A percentile compares a stretch with the other conserved stretches of the same genome.
Conservation (phyloP, 2,113 vertebrate genomes). For the Macquaria australasica region DNA sequence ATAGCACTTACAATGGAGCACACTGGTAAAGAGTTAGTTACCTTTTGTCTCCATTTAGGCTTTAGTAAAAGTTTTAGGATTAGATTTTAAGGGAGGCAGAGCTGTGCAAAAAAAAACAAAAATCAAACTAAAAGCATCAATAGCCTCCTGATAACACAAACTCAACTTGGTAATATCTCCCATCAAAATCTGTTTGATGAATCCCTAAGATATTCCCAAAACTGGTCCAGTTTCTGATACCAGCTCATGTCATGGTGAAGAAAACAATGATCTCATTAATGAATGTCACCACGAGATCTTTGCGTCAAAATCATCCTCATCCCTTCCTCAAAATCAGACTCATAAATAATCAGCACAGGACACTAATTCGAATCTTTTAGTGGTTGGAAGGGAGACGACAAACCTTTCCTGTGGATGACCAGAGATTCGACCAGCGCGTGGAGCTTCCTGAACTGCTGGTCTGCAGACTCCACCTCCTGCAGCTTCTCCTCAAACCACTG, state of each 20-base stretch:
- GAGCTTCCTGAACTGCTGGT: constrained; percentile 94
- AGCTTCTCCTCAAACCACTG: constrained; percentile 99
- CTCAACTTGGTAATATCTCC: background rate
- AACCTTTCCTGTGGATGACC: constrained; percentile 96
- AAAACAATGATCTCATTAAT: background rate
- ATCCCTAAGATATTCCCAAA: background rate
- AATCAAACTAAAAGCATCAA: background rate
- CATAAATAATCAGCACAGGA: background rate
- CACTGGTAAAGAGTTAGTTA: background rate
- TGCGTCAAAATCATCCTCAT: background rate
- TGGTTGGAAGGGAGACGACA: background rate
- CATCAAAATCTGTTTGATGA: background rate
- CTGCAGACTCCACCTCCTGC: constrained; percentile 95
- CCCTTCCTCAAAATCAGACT: background rate
- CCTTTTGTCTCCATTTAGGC: background rate
- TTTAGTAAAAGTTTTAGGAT: background rate
- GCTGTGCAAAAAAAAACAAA: background rate
- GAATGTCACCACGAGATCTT: background rate
- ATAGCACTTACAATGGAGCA: background rate
- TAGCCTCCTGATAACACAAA: background rate
- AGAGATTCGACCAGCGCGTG: constrained; percentile 91
- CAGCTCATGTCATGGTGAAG: background rate
- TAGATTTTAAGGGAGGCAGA: background rate
- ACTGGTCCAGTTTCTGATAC: background rate
- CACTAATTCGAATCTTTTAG: background rate